Percentiles rank a stretch among this genome's conserved stretches.
Evolutionary conservation across 2,797 vertebrate species (phyloP).

Genomic region (Silurus lanzhouensis): DNA sequence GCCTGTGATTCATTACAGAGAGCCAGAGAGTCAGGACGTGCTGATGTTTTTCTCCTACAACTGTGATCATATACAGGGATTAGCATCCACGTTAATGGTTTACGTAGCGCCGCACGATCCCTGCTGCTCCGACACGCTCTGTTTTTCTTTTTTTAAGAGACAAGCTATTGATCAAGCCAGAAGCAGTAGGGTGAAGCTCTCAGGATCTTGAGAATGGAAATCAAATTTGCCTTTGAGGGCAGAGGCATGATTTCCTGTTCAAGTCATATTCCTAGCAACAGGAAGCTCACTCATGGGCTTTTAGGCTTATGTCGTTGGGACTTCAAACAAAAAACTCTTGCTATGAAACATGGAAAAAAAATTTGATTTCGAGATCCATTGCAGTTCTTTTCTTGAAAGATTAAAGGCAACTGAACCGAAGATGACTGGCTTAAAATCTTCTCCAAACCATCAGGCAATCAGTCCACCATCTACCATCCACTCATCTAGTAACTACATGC

Average conservation of each 20-base stretch:
- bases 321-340: not conserved
- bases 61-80: not conserved
- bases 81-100: not conserved
- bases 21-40: not conserved
- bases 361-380: not conserved
- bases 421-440: not conserved
- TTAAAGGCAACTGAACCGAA: not conserved
- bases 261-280: constrained; percentile 28
- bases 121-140: not conserved
- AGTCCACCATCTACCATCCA: too few species aligned
- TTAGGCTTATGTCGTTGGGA: not conserved
- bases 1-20: constrained; percentile 19
- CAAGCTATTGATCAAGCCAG: not conserved
- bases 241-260: not conserved
- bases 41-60: not conserved
- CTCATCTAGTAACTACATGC: too few species aligned
- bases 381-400: not conserved
- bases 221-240: not conserved
- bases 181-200: not conserved
- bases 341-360: not conserved
- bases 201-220: not conserved
- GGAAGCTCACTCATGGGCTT: not conserved
- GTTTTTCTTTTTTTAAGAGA: not conserved
- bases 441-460: not conserved
- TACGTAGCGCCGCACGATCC: not conserved